These are phyloP conservation scores for Meandrusa payeni DNA, from an alignment of 2,888 invertebrate genomes.

Conservation along the genomic window DNA sequence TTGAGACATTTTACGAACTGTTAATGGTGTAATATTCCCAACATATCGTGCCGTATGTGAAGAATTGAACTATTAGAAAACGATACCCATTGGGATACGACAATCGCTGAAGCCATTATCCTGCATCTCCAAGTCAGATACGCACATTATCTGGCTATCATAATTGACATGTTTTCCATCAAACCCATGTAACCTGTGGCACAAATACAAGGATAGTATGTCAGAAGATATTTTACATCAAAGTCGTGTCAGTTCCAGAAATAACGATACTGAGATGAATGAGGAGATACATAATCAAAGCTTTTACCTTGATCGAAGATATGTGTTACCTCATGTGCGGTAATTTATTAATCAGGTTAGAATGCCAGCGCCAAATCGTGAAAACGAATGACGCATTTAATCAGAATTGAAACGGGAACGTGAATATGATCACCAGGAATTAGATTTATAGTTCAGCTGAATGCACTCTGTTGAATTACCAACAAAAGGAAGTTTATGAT, in stretches of 20 bases:
- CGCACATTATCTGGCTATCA: slow-evolving; percentile 39
- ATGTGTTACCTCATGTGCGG: neutral
- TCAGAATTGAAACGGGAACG: too few relatives aligned
- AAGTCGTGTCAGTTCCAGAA: slow-evolving; percentile 33
- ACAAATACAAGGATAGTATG: slow-evolving; percentile 39
- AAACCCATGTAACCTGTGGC: slow-evolving; percentile 34
- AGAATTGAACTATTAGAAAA: slow-evolving; percentile 32
- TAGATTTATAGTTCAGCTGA: too few relatives aligned
- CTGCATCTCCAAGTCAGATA: slow-evolving; percentile 35
- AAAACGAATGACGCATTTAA: too few relatives aligned
- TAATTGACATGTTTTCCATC: slow-evolving; percentile 37
- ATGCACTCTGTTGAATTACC: too few relatives aligned
- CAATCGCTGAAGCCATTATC: slow-evolving; percentile 35
- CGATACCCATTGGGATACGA: slow-evolving; percentile 36
- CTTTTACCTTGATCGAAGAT: neutral
- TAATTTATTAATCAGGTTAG: neutral
- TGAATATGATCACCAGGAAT: too few relatives aligned
- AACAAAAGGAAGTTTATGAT: too few relatives aligned
- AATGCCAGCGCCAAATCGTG: too few relatives aligned
- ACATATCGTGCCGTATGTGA: slow-evolving; percentile 37
- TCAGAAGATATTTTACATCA: slow-evolving; percentile 38
- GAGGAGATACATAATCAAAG: slow-evolving; percentile 30
- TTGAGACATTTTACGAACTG: slow-evolving; percentile 30
- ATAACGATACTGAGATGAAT: slow-evolving; percentile 32
- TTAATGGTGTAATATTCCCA: slow-evolving; percentile 31